Conservation (phyloP, 2,888 invertebrate species). For the Cryptocheilus praepositus region DNA sequence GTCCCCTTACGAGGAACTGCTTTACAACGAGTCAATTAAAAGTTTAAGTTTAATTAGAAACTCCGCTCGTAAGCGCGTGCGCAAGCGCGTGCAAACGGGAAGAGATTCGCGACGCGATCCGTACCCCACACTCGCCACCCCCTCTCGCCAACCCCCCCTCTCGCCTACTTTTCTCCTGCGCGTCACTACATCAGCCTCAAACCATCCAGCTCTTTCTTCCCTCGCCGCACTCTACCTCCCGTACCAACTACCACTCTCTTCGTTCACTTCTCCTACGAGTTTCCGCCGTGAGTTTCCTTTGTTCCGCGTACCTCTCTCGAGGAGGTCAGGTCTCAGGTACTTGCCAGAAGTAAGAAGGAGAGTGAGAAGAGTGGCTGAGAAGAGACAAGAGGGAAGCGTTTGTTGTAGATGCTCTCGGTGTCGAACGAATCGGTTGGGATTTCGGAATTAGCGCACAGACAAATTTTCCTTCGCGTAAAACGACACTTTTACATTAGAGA, state of each 20-base stretch:
- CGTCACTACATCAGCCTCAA: slow-evolving; percentile 11
- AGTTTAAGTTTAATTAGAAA: slow-evolving; percentile 74
- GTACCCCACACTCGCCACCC: slow-evolving; percentile 19
- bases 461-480: too few relatives aligned
- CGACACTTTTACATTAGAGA: too few relatives aligned
- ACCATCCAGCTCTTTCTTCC: slow-evolving; percentile 20
- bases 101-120: slow-evolving; percentile 18
- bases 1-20: slow-evolving; percentile 61
- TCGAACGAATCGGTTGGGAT: too few relatives aligned
- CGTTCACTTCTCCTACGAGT: slow-evolving; percentile 28
- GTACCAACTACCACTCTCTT: slow-evolving; percentile 30
- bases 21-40: slow-evolving; percentile 73
- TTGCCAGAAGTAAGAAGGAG: slow-evolving; percentile 18
- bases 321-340: slow-evolving; percentile 36
- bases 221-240: slow-evolving; percentile 21
- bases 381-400: slow-evolving; percentile 18
- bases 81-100: slow-evolving; percentile 31
- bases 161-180: slow-evolving; percentile 9
- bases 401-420: too few relatives aligned
- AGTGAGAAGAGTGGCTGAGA: slow-evolving; percentile 18
- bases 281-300: slow-evolving; percentile 45
- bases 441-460: too few relatives aligned
- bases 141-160: background rate
- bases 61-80: slow-evolving; percentile 53
- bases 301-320: slow-evolving; percentile 31